phyloP scores from a whole-genome alignment of 2,113 vertebrate genomes.

The Callospermophilus lateralis region DNA sequence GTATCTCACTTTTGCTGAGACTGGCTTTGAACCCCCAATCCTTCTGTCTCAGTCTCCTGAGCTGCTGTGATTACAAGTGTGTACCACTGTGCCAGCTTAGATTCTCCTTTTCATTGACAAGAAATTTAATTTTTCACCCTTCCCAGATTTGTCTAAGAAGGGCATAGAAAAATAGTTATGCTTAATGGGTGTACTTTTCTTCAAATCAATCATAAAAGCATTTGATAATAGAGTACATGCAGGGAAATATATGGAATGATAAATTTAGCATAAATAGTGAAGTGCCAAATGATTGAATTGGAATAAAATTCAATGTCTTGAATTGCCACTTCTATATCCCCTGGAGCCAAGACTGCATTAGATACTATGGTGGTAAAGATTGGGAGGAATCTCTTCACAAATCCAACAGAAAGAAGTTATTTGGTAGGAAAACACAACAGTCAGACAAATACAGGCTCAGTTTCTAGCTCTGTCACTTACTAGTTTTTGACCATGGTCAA shows the following conservation, averaged over 20 bases:
- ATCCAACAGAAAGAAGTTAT: not conserved
- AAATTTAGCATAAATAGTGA: not conserved
- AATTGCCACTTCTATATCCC: not conserved
- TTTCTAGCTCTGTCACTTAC: not conserved
- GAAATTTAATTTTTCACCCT: not conserved
- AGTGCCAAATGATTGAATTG: not conserved
- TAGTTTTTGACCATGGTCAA: not conserved
- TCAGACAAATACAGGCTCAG: not conserved
- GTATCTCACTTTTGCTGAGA: no score
- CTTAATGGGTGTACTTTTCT: not conserved
- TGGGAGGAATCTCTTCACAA: not conserved
- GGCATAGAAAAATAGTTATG: not conserved
- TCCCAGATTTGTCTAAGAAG: not conserved
- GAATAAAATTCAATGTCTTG: no score
- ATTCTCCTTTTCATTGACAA: not conserved
- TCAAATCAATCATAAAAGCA: not conserved
- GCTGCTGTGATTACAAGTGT: no score
- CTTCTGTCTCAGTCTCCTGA: no score
- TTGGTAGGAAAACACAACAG: not conserved
- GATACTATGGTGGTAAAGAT: not conserved
- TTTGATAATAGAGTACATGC: conserved; percentile 9
- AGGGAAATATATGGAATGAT: not conserved
- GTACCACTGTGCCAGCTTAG: not conserved
- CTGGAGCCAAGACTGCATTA: rapidly evolving
- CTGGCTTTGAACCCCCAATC: no score